phyloP scores from a whole-genome alignment of 2,797 vertebrate species.

The Ctenochaetus hawaiiensis region DNA sequence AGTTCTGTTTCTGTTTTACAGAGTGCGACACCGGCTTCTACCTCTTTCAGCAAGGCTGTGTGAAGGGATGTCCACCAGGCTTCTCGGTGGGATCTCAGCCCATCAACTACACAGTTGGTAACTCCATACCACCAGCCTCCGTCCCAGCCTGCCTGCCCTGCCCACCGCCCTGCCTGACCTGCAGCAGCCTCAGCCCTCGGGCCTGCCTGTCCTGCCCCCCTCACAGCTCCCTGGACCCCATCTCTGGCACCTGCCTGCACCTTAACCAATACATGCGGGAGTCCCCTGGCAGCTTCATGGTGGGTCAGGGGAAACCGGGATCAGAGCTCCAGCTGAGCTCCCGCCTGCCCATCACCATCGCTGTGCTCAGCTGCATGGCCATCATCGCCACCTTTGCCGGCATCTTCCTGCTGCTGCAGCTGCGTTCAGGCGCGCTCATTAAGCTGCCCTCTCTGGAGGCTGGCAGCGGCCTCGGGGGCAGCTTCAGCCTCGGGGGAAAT shows the following conservation, averaged over 20 bases:
- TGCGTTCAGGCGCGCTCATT: constrained; percentile 87
- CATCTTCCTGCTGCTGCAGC: constrained; percentile 93
- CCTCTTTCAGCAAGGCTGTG: constrained; percentile 92
- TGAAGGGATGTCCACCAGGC: constrained; percentile 90
- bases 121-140: constrained; percentile 83
- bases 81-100: constrained; percentile 82
- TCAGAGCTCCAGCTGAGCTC: constrained; percentile 63
- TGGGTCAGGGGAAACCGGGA: constrained; percentile 39
- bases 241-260: constrained; percentile 89
- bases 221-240: constrained; percentile 89
- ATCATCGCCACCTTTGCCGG: constrained; percentile 90
- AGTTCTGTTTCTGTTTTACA: constrained; percentile 70
- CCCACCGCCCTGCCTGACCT: constrained; percentile 91
- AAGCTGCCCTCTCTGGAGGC: constrained; percentile 82
- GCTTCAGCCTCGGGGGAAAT: constrained; percentile 75
- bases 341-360: constrained; percentile 87
- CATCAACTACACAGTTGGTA: constrained; percentile 86
- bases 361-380: constrained; percentile 92
- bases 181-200: constrained; percentile 83
- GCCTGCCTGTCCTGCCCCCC: constrained; percentile 93
- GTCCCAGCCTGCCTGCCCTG: constrained; percentile 91
- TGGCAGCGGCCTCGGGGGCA: constrained; percentile 69
- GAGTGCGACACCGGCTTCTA: constrained; percentile 93
- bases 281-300: constrained; percentile 83
- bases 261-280: constrained; percentile 93